A percentile compares a stretch with the other conserved stretches of the same genome.
phyloP scores from a whole-genome alignment of 1,140 invertebrate genomes.

The Proctacanthus coquilletti region DNA sequence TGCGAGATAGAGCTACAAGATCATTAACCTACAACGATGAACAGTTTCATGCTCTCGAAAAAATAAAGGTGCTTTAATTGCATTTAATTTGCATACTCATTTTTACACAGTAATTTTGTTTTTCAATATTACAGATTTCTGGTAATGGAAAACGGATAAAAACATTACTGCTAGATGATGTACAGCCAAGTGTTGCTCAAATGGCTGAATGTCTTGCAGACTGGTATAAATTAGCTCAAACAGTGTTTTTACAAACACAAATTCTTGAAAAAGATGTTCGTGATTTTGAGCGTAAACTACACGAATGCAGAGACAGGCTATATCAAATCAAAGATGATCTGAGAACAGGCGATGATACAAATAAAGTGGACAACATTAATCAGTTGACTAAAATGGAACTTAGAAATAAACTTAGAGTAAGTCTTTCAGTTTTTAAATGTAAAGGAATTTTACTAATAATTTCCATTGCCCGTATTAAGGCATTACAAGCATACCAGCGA shows the following conservation, averaged over 20 bases:
- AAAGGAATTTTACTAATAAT: slow-evolving; percentile 1
- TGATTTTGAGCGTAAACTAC: slow-evolving; percentile 32
- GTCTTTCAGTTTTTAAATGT: no score
- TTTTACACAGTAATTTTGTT: no score
- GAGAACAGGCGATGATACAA: slow-evolving; percentile 16
- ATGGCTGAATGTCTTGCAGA: slow-evolving; percentile 57
- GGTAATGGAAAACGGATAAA: slow-evolving; percentile 54
- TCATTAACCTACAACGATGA: slow-evolving; percentile 82
- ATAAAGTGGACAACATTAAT: slow-evolving; percentile 18
- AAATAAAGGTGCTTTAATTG: slow-evolving; percentile 45
- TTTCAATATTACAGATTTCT: no score
- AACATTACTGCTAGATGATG: slow-evolving; percentile 44
- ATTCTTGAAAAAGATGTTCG: slow-evolving; percentile 53
- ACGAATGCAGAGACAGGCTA: slow-evolving; percentile 21
- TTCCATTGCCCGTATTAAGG: no score
- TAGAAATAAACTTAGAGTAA: slow-evolving; percentile 13
- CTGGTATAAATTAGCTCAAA: slow-evolving; percentile 71
- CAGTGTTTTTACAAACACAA: slow-evolving; percentile 50
- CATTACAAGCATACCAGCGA: no score
- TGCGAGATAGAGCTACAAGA: slow-evolving; percentile 69
- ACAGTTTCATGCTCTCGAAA: slow-evolving; percentile 82
- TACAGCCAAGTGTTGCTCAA: slow-evolving; percentile 44
- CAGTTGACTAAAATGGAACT: slow-evolving; percentile 24
- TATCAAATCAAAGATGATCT: slow-evolving; percentile 21
- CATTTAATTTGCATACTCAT: no score